These are phyloP conservation scores for Meriones unguiculatus DNA, from an alignment of 2,113 vertebrate species.

Conservation along the genomic window DNA sequence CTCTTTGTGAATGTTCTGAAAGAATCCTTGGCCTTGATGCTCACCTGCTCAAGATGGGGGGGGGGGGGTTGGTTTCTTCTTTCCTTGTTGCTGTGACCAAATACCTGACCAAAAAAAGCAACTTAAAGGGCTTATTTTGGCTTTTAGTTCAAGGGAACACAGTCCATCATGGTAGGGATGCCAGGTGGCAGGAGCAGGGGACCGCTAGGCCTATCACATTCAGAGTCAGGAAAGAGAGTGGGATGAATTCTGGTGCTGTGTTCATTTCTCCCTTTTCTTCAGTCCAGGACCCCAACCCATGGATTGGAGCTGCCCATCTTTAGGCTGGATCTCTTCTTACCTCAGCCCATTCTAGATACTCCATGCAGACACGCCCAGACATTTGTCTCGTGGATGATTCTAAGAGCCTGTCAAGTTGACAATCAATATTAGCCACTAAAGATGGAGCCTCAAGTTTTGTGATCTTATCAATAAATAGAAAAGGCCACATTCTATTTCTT, in stretches of 20 bases:
- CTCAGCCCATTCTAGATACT: background rate
- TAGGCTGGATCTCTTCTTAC: background rate
- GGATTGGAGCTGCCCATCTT: background rate
- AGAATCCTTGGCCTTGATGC: background rate
- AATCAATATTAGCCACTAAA: background rate
- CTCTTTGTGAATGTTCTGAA: background rate
- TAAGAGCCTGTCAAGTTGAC: background rate
- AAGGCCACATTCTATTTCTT: background rate
- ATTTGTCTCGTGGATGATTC: background rate
- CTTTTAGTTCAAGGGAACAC: background rate
- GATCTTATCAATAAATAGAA: slow-evolving; percentile 15
- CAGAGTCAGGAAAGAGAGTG: background rate
- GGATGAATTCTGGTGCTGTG: background rate
- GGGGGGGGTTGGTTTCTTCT: background rate
- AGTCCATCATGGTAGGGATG: background rate
- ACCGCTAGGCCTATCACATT: no score
- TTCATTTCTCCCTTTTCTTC: background rate
- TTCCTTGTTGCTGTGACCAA: background rate
- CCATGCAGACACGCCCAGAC: background rate
- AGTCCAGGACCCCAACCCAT: background rate
- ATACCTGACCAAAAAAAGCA: no score
- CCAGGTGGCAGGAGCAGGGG: background rate
- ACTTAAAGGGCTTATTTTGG: background rate
- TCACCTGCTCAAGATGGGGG: background rate
- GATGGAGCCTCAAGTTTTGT: background rate